A percentile compares a stretch with the other conserved stretches of the same genome.
Evolutionary conservation across 2,888 invertebrate species (phyloP).

Genomic region (Micoletzkya japonica): DNA sequence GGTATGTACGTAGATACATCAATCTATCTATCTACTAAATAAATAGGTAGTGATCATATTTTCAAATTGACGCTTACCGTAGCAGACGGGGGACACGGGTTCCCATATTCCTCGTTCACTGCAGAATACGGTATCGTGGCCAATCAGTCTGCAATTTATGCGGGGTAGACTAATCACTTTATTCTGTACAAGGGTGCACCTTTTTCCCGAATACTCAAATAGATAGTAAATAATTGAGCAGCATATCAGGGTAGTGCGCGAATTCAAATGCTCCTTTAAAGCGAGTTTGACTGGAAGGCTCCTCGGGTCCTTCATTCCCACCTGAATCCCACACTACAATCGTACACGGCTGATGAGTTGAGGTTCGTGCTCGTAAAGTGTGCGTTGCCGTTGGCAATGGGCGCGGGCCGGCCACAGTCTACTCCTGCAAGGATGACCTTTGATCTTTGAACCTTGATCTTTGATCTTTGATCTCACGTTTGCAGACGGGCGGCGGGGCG

Average conservation of each 20-base stretch:
- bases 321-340: slow-evolving; percentile 45
- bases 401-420: slow-evolving; percentile 44
- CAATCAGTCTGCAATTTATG: slow-evolving; percentile 41
- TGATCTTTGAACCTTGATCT: not conserved
- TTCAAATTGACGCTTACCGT: slow-evolving; percentile 37
- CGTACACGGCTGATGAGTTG: slow-evolving; percentile 46
- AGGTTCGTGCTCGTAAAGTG: slow-evolving; percentile 39
- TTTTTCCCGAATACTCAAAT: too few species aligned
- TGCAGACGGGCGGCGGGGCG: slow-evolving; percentile 39
- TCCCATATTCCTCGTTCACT: slow-evolving; percentile 47
- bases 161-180: too few species aligned
- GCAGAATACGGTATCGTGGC: slow-evolving; percentile 46
- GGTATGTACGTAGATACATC: too few species aligned
- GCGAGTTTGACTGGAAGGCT: too few species aligned
- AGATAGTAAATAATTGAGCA: too few species aligned
- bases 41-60: too few species aligned
- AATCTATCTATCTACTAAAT: too few species aligned
- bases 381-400: slow-evolving; percentile 46
- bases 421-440: not conserved
- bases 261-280: not conserved
- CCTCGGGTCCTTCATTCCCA: too few species aligned
- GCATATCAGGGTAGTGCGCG: not conserved
- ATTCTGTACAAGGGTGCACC: too few species aligned
- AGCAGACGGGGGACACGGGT: slow-evolving; percentile 53
- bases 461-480: slow-evolving; percentile 23